phyloP scores from a whole-genome alignment of 2,888 invertebrate genomes.

The Isoperla grammatica region DNA sequence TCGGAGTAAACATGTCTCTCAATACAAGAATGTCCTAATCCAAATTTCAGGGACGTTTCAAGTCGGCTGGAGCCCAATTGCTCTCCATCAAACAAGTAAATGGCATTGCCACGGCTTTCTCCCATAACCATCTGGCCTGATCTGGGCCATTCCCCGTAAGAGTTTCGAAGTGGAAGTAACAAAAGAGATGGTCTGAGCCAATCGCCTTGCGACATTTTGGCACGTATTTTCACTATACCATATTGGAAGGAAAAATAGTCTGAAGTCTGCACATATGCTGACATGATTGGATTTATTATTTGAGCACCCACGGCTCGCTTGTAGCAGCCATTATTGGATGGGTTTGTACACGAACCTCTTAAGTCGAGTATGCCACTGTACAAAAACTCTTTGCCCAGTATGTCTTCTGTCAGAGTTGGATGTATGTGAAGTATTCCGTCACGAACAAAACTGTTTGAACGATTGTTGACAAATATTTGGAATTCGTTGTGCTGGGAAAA shows the following conservation, averaged over 20 bases:
- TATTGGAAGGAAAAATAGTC: slow-evolving; percentile 40
- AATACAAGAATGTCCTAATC: slow-evolving; percentile 35
- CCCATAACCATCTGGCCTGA: slow-evolving; percentile 45
- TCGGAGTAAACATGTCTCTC: slow-evolving; percentile 30
- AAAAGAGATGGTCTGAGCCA: slow-evolving; percentile 46
- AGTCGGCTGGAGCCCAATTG: slow-evolving; percentile 34
- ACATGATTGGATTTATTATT: slow-evolving; percentile 41
- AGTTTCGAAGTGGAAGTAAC: slow-evolving; percentile 41
- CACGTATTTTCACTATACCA: slow-evolving; percentile 40
- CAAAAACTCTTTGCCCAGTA: slow-evolving; percentile 33
- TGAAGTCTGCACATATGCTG: slow-evolving; percentile 40
- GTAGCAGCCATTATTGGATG: slow-evolving; percentile 39
- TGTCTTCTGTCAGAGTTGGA: slow-evolving; percentile 36
- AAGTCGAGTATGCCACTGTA: slow-evolving; percentile 35
- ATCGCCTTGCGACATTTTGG: slow-evolving; percentile 42
- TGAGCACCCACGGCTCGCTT: slow-evolving; percentile 34
- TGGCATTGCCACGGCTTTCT: slow-evolving; percentile 41
- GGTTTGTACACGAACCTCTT: slow-evolving; percentile 38
- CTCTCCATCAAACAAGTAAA: slow-evolving; percentile 30
- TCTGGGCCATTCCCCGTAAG: slow-evolving; percentile 43
- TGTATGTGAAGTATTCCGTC: slow-evolving; percentile 41
- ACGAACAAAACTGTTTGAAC: slow-evolving; percentile 41
- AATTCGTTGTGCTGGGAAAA: slow-evolving; percentile 39
- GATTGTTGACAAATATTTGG: slow-evolving; percentile 40
- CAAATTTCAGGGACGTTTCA: slow-evolving; percentile 43